Conservation (phyloP, 2,888 invertebrate species). For the Torymus tubicola region DNA sequence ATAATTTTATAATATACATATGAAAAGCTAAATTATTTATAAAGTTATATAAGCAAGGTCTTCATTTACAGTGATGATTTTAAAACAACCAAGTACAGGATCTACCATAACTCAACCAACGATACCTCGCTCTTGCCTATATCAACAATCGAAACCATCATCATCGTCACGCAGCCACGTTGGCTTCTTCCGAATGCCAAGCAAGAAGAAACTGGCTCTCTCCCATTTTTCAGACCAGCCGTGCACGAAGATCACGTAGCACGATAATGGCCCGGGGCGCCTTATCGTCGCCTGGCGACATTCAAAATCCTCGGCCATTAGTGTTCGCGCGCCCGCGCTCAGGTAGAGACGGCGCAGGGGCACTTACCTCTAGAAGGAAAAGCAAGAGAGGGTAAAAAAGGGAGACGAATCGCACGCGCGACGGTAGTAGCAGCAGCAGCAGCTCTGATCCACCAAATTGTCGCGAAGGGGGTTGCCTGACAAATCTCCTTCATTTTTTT, state of each 20-base stretch:
- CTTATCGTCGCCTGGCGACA: conserved; percentile 71
- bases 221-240: conserved; percentile 37
- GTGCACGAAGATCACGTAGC: conserved; percentile 71
- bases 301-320: conserved; percentile 70
- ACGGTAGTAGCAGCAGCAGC: no score
- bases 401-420: conserved; percentile 6
- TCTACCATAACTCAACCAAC: no score
- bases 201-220: background rate
- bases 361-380: background rate
- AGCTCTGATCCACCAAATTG: conserved; percentile 38
- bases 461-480: conserved; percentile 31
- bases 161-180: no score
- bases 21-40: no score
- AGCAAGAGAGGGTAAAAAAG: background rate
- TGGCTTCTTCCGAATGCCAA: no score
- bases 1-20: no score
- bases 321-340: conserved; percentile 9
- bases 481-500: conserved; percentile 46
- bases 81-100: no score
- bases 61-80: no score
- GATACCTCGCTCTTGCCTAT: no score
- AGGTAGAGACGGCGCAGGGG: no score
- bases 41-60: no score
- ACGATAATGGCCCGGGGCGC: conserved; percentile 73
- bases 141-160: no score